A percentile compares a stretch with the other conserved stretches of the same genome.
Conservation (phyloP, 2,113 vertebrate genomes). For the Nyctibius bracteatus region DNA sequence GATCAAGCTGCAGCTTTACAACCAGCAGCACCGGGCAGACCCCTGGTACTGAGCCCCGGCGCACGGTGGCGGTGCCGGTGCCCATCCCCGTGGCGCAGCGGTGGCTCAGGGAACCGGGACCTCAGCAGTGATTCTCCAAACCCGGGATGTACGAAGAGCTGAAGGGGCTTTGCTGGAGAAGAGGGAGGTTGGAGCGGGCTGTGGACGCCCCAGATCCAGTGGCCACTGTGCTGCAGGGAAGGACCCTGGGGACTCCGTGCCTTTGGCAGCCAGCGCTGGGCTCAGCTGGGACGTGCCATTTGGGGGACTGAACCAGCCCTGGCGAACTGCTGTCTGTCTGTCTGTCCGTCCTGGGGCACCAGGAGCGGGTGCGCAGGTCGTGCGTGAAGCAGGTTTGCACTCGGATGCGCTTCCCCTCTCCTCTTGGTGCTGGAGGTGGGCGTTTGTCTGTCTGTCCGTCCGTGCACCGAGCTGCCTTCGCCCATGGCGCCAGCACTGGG, state of each 20-base stretch:
- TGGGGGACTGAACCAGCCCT: background rate
- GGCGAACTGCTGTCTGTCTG: background rate
- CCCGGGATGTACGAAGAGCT: accelerated
- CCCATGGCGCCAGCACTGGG: background rate
- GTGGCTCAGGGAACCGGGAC: accelerated
- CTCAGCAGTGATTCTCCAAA: accelerated
- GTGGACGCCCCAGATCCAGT: accelerated
- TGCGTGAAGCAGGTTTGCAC: background rate
- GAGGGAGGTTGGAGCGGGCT: background rate
- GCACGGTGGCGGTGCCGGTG: accelerated
- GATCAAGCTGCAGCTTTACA: slow-evolving; percentile 88
- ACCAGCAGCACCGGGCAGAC: slow-evolving; percentile 80
- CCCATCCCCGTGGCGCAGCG: accelerated
- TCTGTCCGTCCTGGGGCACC: background rate
- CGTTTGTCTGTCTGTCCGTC: background rate
- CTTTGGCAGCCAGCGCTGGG: background rate
- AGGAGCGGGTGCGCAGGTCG: accelerated
- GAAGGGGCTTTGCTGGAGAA: background rate
- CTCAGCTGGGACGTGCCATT: background rate
- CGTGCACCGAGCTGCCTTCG: background rate
- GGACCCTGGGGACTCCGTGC: accelerated
- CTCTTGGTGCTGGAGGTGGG: background rate
- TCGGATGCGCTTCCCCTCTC: accelerated
- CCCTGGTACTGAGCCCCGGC: slow-evolving; percentile 75
- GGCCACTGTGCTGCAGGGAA: accelerated